Conservation (phyloP, 2,113 vertebrate genomes). For the Piprites chloris region DNA sequence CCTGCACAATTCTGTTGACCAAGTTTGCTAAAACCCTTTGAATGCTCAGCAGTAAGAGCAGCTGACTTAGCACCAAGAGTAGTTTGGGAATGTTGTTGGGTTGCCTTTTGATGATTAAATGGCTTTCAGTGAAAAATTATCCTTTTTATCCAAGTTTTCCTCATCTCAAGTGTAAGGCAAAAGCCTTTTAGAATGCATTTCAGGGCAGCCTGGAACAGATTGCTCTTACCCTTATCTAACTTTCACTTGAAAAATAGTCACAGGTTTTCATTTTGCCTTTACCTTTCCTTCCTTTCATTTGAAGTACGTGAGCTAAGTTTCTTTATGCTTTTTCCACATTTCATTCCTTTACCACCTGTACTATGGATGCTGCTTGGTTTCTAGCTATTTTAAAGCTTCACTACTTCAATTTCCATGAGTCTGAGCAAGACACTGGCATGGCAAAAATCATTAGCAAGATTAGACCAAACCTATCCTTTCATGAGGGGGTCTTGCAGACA, state of each 20-base stretch:
- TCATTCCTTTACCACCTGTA: not conserved
- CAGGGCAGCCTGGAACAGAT: not conserved
- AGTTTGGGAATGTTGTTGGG: not conserved
- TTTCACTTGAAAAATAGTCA: not conserved
- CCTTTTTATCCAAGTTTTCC: not conserved
- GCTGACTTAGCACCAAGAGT: not conserved
- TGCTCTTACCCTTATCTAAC: not conserved
- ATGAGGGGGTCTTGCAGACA: not conserved
- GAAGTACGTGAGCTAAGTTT: not conserved
- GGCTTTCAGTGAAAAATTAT: not conserved
- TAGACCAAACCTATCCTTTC: not conserved
- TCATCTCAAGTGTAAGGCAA: not conserved
- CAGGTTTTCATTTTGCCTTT: not conserved
- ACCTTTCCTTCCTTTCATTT: not conserved
- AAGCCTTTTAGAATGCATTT: not conserved
- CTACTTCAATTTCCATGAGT: not conserved
- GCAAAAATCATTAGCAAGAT: not conserved
- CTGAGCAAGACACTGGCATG: not conserved
- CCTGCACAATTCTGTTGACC: not conserved
- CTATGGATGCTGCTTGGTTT: not conserved
- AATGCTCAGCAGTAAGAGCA: not conserved
- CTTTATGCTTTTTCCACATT: not conserved
- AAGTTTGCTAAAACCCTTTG: not conserved
- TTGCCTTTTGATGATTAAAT: not conserved
- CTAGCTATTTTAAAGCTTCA: not conserved